These are phyloP conservation scores for Epizoanthus stellaris DNA, from an alignment of 92 coral and sea anemone species.

Conservation along the genomic window DNA sequence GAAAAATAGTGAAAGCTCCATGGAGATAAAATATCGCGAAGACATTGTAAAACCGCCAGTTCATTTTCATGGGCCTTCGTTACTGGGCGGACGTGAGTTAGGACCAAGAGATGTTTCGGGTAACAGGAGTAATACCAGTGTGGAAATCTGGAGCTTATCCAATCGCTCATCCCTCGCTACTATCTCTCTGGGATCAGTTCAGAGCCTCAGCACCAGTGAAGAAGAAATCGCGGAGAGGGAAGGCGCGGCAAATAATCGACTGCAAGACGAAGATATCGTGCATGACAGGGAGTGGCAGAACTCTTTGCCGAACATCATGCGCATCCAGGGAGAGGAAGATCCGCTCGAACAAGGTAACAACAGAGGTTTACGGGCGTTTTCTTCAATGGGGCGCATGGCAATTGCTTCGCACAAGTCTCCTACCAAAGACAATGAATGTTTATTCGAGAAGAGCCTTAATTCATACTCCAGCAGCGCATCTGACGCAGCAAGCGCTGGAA, in stretches of 20 bases:
- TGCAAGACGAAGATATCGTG: conserved; percentile 26
- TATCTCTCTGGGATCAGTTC: conserved; percentile 53
- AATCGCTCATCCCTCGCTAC: conserved; percentile 57
- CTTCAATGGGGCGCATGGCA: conserved; percentile 44
- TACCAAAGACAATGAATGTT: not conserved
- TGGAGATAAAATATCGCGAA: not conserved
- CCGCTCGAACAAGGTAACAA: not conserved
- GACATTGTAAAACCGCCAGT: not conserved
- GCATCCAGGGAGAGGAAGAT: not conserved
- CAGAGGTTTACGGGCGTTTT: conserved; percentile 13
- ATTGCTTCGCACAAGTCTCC: not conserved
- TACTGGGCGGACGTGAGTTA: conserved; percentile 1
- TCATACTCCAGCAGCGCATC: not conserved
- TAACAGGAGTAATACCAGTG: not conserved
- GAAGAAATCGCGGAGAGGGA: conserved; percentile 16
- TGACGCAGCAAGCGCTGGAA: not conserved
- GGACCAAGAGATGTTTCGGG: not conserved
- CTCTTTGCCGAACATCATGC: conserved; percentile 29
- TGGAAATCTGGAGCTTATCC: conserved; percentile 20
- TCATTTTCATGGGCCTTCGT: conserved; percentile 8
- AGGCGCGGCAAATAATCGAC: conserved; percentile 22
- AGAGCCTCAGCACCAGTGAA: conserved; percentile 28
- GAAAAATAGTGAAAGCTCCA: not conserved
- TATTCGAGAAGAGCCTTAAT: not conserved
- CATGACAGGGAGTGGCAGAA: conserved; percentile 27